Evolutionary conservation across 2,797 vertebrate species (phyloP), one percentile per base, ranked within the genome.

Genomic region (Gouania willdenowi): DNA sequence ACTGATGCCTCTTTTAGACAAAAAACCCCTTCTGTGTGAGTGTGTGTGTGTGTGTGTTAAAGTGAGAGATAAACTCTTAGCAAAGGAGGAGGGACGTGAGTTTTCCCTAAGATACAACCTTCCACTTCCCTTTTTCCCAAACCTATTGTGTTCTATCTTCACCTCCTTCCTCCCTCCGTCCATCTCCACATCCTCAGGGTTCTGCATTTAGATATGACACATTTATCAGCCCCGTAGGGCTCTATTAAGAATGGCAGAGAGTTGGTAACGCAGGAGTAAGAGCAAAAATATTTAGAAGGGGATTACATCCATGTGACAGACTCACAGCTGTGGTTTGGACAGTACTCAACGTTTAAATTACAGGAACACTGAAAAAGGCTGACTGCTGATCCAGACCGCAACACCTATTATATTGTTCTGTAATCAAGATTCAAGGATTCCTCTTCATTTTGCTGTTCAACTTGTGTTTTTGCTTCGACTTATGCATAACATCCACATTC

Each of bases 171-270:
- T 74, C 64, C 40, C 6, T 77, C 67, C 51, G 48, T 77, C 74
- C 70, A 69, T 76, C 74, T 50, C 68, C 64, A 75, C 67, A 75
- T 80, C 72, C 81, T 77, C 45, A 2, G 30, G 17, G 19, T 47
- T 47, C 36, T 20, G 55, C 32, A 2, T 53, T 41, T 75, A 34
- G 68, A 79, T 65, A 50, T 78, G 67, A 47, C 77, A 79, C 82
- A 81, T 79, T 74, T 50, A 58, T 84, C 74, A 79, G 43, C 63
- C 18, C 48, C 81, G 82, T 77, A 77, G 83, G 78, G 64, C 68
- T 39, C 33, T 33, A 16, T 35, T 31, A 1, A 39, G 54, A 41
- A 46, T 15, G 41, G 55, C 47, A 37, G 57, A 47, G 60, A 37
- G 42, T 29, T 40, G 50, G 47, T 52, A 26, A 38, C 12, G 41